Conservation (phyloP, 2,888 invertebrate species). For the Mesopsocus fuscifrons region DNA sequence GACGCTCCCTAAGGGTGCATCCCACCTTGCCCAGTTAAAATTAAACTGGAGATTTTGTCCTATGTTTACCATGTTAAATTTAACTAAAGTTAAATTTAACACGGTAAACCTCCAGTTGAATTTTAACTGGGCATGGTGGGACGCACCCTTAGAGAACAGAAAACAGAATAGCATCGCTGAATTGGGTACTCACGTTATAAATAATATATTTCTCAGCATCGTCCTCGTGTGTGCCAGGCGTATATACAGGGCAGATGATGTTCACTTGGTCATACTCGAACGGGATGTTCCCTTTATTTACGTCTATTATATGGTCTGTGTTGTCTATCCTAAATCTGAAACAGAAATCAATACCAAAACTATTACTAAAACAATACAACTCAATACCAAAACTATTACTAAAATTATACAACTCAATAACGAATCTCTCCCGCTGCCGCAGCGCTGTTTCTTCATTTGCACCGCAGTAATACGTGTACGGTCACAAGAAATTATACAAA, state of each 20-base stretch:
- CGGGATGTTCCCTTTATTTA: conserved; percentile 80
- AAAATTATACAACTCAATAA: not conserved
- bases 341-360: conserved; percentile 17
- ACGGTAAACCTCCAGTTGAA: no score
- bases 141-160: no score
- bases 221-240: conserved; percentile 67
- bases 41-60: no score
- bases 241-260: conserved; percentile 84
- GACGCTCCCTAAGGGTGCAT: no score
- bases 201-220: conserved; percentile 91
- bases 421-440: no score
- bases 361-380: conserved; percentile 1
- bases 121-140: no score
- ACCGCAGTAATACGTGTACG: no score
- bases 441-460: no score
- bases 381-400: conserved; percentile 6
- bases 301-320: conserved; percentile 90
- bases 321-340: conserved; percentile 87
- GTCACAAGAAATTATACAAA: no score
- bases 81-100: no score
- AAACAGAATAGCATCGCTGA: not conserved
- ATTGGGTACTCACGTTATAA: conserved; percentile 50
- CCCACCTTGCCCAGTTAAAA: no score
- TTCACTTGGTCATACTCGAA: conserved; percentile 93
- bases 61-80: no score